Conservation (phyloP, 2,797 vertebrate species). For the Austrolebias charrua region DNA sequence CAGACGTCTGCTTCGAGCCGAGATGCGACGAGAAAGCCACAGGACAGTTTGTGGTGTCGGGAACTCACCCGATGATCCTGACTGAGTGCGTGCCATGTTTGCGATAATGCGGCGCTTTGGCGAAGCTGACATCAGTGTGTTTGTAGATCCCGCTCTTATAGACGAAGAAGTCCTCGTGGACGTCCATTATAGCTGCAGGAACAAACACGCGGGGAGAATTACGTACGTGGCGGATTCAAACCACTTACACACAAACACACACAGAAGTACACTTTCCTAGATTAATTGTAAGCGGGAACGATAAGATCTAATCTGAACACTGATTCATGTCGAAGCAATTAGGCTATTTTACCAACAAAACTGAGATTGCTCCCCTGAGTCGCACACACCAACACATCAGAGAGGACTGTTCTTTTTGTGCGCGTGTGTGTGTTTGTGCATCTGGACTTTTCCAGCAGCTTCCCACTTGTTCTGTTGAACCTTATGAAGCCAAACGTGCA, state of each 20-base stretch:
- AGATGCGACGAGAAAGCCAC: slow-evolving; percentile 5
- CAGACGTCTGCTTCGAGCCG: not conserved
- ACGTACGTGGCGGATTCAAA: slow-evolving; percentile 10
- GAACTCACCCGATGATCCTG: slow-evolving; percentile 91
- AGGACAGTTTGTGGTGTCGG: not conserved
- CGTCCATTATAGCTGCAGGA: slow-evolving; percentile 92
- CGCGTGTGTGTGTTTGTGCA: slow-evolving; percentile 10
- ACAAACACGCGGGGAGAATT: slow-evolving; percentile 45
- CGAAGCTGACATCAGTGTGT: slow-evolving; percentile 85
- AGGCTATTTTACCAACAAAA: slow-evolving; percentile 36
- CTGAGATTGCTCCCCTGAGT: slow-evolving; percentile 28
- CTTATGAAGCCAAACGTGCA: slow-evolving; percentile 17
- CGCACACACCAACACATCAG: slow-evolving; percentile 37
- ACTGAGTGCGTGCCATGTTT: slow-evolving; percentile 93
- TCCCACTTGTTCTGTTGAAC: not conserved
- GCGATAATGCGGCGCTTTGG: slow-evolving; percentile 82
- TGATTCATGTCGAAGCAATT: slow-evolving; percentile 50
- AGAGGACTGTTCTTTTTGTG: not conserved
- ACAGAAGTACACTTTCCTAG: slow-evolving; percentile 15
- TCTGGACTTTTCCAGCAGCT: no score
- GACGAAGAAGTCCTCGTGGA: slow-evolving; percentile 96
- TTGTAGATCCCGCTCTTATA: slow-evolving; percentile 92
- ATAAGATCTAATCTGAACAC: slow-evolving; percentile 31
- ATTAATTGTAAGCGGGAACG: not conserved
- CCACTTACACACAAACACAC: not conserved